phyloP scores from a whole-genome alignment of 2,888 invertebrate genomes.

The Orthonychiurus folsomi region DNA sequence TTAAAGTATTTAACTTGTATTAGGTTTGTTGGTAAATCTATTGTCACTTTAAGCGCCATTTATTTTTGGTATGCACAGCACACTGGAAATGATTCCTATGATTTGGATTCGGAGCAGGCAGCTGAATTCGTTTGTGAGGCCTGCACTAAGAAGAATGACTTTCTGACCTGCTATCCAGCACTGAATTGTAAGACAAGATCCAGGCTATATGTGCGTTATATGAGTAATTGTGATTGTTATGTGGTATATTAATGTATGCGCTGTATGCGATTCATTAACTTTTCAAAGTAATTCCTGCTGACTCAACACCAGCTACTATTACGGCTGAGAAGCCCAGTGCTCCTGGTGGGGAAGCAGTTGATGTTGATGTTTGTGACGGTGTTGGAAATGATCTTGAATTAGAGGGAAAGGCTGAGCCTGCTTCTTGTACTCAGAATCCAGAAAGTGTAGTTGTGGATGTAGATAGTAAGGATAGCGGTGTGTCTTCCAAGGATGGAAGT shows the following conservation, averaged over 20 bases:
- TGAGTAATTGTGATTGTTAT: not conserved
- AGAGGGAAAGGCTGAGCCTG: no score
- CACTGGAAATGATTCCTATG: conserved; percentile 12
- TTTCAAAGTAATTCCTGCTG: no score
- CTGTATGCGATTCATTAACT: no score
- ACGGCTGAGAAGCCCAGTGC: no score
- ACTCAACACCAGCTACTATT: not conserved
- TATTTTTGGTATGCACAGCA: conserved; percentile 10
- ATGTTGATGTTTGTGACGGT: no score
- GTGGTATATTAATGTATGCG: no score
- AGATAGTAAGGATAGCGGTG: no score
- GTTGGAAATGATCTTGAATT: no score
- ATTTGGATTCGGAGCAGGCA: conserved; percentile 18
- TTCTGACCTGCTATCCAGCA: conserved; percentile 60
- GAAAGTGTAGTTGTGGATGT: no score
- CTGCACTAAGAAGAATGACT: conserved; percentile 67
- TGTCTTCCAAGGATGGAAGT: no score
- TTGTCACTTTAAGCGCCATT: not conserved
- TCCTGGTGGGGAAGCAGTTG: not conserved
- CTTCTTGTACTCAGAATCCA: no score
- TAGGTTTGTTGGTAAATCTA: not conserved
- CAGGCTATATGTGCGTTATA: no score
- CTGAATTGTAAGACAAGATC: not conserved
- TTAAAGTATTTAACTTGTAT: conserved; percentile 7
- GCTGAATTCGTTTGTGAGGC: conserved; percentile 71